Base-by-base conservation (phyloP, 1,140 invertebrate genomes). In the Drosophila bocqueti region DNA sequence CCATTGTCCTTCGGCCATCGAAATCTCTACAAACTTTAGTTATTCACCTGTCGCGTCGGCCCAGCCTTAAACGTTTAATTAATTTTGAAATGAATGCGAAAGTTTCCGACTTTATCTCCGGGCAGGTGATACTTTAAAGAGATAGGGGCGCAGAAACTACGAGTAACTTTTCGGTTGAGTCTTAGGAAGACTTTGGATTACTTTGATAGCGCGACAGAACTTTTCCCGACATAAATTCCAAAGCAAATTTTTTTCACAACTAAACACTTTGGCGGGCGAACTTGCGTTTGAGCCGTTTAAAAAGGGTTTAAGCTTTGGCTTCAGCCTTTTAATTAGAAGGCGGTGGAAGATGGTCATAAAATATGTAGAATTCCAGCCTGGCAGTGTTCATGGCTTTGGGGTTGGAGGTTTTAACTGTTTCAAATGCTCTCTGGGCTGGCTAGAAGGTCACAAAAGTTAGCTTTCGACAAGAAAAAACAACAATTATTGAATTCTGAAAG, bases 61-160 rank as follows among this genome's bases (percentile, higher is more conserved):
- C 50, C 42, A 46, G 49, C 18, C 58, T 43, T 62, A 72, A 79
- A 79, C 75, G 66, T 72, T 79, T 78, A 79, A 79, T 79, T 79
- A 79, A 79, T 78, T 79, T 78, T 60, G 59, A 79, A 79, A 71
- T 59, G 75, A 78, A 78, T 57, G 65, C 66, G 62, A 59, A 78
- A 79, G 58, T 79, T 79, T 72, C 7, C 16, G 69, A 72, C 66
- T 62, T 59, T 79, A 79, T 79, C 74, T 76, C 47, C 55, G 45
- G 76, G 24, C 75, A 54, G 58, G 65, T 50, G 24, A 78, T 78
- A 79, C 76, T 79, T 79, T 79, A 79, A 79, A 79, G 67, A 52
- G 75, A 78, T 69, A 63, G 75, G 65, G 64, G 40, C 38, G 10
- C 43, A 9, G 47, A 72, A 78, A 78, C 76, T 79, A 69, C 29